These are phyloP conservation scores for Isurus oxyrinchus DNA, from an alignment of 2,113 vertebrate species.

Conservation along the genomic window DNA sequence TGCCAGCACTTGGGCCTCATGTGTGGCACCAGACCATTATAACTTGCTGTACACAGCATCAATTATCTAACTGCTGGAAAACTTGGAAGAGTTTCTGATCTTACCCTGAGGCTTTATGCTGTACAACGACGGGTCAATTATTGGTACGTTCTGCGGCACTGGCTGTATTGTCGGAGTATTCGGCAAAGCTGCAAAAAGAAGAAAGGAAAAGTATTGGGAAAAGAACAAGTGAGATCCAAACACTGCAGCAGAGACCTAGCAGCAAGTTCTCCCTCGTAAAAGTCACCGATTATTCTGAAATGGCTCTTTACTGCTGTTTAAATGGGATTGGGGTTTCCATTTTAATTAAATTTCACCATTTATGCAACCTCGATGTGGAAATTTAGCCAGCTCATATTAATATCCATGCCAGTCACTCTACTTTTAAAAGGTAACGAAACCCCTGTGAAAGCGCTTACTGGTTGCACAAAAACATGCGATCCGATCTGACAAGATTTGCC, in stretches of 20 bases:
- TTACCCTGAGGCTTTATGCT: conserved; percentile 69
- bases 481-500: background rate
- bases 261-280: background rate
- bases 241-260: background rate
- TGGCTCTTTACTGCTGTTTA: background rate
- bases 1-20: background rate
- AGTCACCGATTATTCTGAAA: background rate
- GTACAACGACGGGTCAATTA: conserved; percentile 69
- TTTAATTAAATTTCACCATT: background rate
- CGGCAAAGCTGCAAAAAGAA: conserved; percentile 59
- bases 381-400: background rate
- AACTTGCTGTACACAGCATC: background rate
- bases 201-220: conserved; percentile 36
- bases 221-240: background rate
- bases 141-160: conserved; percentile 61
- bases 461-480: background rate
- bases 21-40: background rate
- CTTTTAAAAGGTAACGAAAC: background rate
- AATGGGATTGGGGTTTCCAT: background rate
- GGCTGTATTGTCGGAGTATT: conserved; percentile 66
- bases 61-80: background rate
- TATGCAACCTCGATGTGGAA: background rate
- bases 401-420: background rate
- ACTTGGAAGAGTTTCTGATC: conserved; percentile 35
- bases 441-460: background rate